Evolutionary conservation across 2,888 invertebrate species (phyloP).

Genomic region (Elegia similella): DNA sequence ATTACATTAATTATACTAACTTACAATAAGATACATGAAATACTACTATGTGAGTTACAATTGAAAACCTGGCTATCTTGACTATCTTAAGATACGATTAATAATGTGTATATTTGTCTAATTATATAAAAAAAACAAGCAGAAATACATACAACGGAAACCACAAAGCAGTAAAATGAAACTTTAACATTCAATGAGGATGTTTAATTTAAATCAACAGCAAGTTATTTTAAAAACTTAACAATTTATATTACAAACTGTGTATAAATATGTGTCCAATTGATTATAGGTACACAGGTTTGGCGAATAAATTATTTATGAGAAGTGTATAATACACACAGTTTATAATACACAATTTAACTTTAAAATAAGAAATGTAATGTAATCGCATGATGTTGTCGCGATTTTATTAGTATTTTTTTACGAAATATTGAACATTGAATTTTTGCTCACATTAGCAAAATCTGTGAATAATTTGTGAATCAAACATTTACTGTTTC

Average conservation of each 20-base stretch:
- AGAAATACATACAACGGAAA: slow-evolving; percentile 56
- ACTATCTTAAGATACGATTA: slow-evolving; percentile 74
- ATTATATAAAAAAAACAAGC: slow-evolving; percentile 63
- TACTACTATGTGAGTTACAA: slow-evolving; percentile 70
- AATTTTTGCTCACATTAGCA: neutral
- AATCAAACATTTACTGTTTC: neutral
- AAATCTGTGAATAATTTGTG: neutral
- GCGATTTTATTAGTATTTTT: slow-evolving; percentile 34
- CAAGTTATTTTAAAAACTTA: slow-evolving; percentile 75
- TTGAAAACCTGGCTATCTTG: slow-evolving; percentile 82
- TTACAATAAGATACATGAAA: slow-evolving; percentile 66
- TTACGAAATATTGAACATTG: neutral
- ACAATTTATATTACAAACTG: slow-evolving; percentile 47
- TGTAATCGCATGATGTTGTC: slow-evolving; percentile 64
- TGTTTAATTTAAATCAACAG: slow-evolving; percentile 76
- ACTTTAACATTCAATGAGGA: slow-evolving; percentile 73
- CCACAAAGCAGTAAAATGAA: slow-evolving; percentile 62
- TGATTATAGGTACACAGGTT: neutral
- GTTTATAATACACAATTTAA: slow-evolving; percentile 34
- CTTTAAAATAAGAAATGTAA: slow-evolving; percentile 73
- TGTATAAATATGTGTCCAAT: slow-evolving; percentile 12
- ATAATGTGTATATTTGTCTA: slow-evolving; percentile 79
- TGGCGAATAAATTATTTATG: neutral
- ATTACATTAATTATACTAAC: slow-evolving; percentile 78
- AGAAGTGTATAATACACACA: slow-evolving; percentile 20